A percentile compares a stretch with the other conserved stretches of the same genome.
Conservation (phyloP, 2,113 vertebrate species). For the Etheostoma cragini region DNA sequence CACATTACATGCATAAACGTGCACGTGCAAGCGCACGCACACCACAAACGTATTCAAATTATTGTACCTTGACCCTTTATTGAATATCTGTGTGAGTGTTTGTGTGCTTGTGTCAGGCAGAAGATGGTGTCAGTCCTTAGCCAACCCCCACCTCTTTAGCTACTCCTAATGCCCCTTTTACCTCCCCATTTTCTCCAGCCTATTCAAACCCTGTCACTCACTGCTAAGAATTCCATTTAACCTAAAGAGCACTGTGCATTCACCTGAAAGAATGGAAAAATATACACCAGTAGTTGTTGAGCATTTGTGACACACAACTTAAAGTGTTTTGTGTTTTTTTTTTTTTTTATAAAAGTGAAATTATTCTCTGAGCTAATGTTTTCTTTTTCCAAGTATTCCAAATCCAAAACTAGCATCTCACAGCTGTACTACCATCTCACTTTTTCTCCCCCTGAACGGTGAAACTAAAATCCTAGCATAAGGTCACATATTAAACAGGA, state of each 20-base stretch:
- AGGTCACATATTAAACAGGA: constrained; percentile 79
- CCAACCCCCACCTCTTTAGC: constrained; percentile 72
- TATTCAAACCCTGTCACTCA: constrained; percentile 82
- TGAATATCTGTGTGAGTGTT: constrained; percentile 49
- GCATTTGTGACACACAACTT: constrained; percentile 55
- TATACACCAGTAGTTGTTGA: constrained; percentile 58
- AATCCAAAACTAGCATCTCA: constrained; percentile 35
- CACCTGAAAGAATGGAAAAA: constrained; percentile 75
- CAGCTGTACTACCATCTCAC: constrained; percentile 28
- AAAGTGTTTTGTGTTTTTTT: constrained; percentile 30
- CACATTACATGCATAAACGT: constrained; percentile 29
- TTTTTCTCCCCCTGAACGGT: constrained; percentile 51
- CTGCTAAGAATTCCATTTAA: constrained; percentile 78
- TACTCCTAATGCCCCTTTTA: constrained; percentile 77
- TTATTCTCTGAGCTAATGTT: constrained; percentile 11
- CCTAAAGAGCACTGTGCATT: constrained; percentile 60
- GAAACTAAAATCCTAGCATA: constrained; percentile 71
- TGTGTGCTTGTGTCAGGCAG: constrained; percentile 55
- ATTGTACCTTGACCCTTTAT: constrained; percentile 66
- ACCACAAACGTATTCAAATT: constrained; percentile 52
- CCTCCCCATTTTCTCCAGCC: constrained; percentile 77
- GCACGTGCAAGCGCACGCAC: constrained; percentile 24
- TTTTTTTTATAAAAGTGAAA: constrained; percentile 10
- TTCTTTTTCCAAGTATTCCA: not conserved
- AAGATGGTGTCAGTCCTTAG: constrained; percentile 73